Base-by-base conservation (phyloP, 1,140 invertebrate genomes). In the Drosophila arizonae region DNA sequence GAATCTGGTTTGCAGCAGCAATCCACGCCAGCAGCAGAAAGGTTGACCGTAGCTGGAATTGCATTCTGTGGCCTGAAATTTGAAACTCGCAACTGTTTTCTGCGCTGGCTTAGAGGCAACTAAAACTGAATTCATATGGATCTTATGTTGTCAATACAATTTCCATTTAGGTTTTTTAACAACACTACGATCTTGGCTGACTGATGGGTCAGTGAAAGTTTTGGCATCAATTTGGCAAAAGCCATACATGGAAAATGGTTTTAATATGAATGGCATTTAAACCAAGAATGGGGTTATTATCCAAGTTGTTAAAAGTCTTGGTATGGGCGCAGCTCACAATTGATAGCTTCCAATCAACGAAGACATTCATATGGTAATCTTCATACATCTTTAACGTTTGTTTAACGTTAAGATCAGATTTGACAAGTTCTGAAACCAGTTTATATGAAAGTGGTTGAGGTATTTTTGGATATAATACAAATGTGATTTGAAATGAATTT, bases 301-400 rank as follows among this genome's bases (percentile, higher is more conserved):
- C 41, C 52, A 21, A 43, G 52, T 52, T 58, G 48, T 64, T 51
- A 73, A 78, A 67, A 76, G 57, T 67, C 52, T 51, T 55, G 71
- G 33, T 39, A 50, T 39, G 52, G 54, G 48, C 58, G 28, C 33
- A 13, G 39, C 58, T 67, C 72, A 55, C 72, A 54, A 61, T 58
- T 52, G 57, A 56, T 51, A 56, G 24, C 15, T 68, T 21, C 54
- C 63, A 33, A 72, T 60, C 70, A 67, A 43, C 33, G n/a, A 10
- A 15, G 36, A 43, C 46, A 77, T 86, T 67, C 78, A 70, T 76
- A 86, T 87, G 81, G 48, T 72, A 86, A 86, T 21, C 28, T 9
- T 24, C 15, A 51, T 51, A 28, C 50, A 51, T 28, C 54, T 62
- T 57, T 66, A 55, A 51, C 72, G 79, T 82, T 82, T 67, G n/a